phyloP scores from a whole-genome alignment of 2,888 invertebrate genomes.

The Orthosia incerta region DNA sequence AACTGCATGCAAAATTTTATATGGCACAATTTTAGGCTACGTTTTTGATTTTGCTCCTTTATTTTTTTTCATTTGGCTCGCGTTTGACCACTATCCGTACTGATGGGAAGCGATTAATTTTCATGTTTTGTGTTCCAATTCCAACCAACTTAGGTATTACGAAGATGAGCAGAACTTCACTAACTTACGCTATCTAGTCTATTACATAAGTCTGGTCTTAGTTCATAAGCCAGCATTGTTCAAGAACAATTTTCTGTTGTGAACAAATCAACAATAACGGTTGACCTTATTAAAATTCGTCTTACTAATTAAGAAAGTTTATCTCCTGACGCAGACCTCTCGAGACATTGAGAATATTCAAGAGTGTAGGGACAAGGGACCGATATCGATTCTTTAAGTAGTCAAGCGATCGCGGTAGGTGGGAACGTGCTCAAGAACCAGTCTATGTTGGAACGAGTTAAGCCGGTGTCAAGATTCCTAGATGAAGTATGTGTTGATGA shows the following conservation, averaged over 20 bases:
- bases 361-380: conserved; percentile 59
- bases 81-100: no score
- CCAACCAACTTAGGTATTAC: conserved; percentile 2
- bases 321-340: conserved; percentile 65
- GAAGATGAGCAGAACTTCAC: neutral
- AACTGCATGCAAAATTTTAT: neutral
- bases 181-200: conserved; percentile 6
- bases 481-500: conserved; percentile 56
- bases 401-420: conserved; percentile 64
- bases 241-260: conserved; percentile 31
- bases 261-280: conserved; percentile 51
- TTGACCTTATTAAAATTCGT: conserved; percentile 59
- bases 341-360: conserved; percentile 63
- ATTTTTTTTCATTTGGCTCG: no score
- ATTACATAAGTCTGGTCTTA: neutral
- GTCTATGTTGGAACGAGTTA: conserved; percentile 66
- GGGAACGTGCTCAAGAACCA: conserved; percentile 78
- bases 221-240: conserved; percentile 26
- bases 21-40: neutral
- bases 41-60: neutral
- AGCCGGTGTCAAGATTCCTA: conserved; percentile 65
- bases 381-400: conserved; percentile 67
- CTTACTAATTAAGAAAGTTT: conserved; percentile 59
- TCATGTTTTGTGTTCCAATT: neutral
- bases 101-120: neutral